Base-by-base conservation (phyloP, 1,140 invertebrate species). In the Plutomurus gul region DNA sequence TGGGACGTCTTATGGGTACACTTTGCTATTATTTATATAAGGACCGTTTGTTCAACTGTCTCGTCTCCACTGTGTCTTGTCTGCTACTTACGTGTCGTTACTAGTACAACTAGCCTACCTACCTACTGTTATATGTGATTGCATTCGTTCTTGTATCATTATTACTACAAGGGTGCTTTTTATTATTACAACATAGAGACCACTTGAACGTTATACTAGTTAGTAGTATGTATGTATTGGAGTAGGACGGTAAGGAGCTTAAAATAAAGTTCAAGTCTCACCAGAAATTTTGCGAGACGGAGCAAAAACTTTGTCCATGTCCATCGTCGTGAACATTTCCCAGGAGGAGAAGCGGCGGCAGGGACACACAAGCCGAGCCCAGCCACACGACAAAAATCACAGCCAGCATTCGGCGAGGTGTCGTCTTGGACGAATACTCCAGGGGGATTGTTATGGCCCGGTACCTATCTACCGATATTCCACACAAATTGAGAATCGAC, bases 391-490 rank as follows among this genome's bases (percentile, higher is more conserved):
- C 87, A 51, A 92, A 90, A 51, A 97, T 93, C 85, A 95, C 95
- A 43, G 93, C 87, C 76, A 94, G 91, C 91, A 96, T 96, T 51
- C 95, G 89, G 70, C 90, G 89, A 0, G 94, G 93, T 1, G 94
- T 96, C 73, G 95, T 89, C 85, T 95, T 95, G 3, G 95, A 93
- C 10, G 94, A 94, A 85, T 96, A 95, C 84, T 96, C 93, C 75
- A 97, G 87, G 8, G 95, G 95, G 84, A 95, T 95, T 10, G 94
- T 96, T 65, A 97, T 97, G 27, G 95, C 95, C 85, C 94, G 94
- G 86, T 95, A 96, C 56, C 95, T 88, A 86, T 97, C 95, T 81
- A 97, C 93, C 83, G 94, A 95, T 85, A 98, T 97, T 72, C 96
- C 98, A 85, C 95, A 97, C 73, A 97, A 89, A 87, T 97, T 96